Percentiles rank a stretch among this genome's conserved stretches.
phyloP scores from a whole-genome alignment of 2,888 invertebrate species.

The Campoplex nolae region DNA sequence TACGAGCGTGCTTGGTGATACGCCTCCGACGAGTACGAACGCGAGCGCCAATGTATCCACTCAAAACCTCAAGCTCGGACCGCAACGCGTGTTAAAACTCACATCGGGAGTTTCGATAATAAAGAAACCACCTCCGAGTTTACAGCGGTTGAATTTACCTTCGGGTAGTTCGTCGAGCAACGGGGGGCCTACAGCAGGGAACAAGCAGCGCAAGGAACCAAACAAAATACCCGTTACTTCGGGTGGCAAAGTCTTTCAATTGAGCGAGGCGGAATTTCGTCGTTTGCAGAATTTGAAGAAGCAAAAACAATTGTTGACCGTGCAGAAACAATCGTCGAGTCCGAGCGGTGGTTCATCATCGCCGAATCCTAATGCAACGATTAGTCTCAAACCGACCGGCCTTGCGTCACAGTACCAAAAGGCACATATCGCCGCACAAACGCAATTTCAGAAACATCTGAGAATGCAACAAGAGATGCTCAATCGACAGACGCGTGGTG shows the following conservation, averaged over 20 bases:
- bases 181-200: slow-evolving; percentile 4
- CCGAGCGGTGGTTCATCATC: slow-evolving; percentile 56
- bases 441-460: slow-evolving; percentile 82
- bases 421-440: slow-evolving; percentile 77
- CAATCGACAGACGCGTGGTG: slow-evolving; percentile 81
- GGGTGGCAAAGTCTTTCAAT: slow-evolving; percentile 92
- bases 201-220: slow-evolving; percentile 80
- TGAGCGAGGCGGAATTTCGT: slow-evolving; percentile 92
- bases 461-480: slow-evolving; percentile 83
- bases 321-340: slow-evolving; percentile 73
- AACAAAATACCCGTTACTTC: slow-evolving; percentile 86
- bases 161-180: slow-evolving; percentile 72
- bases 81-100: slow-evolving; percentile 77
- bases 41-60: background rate
- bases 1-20: background rate
- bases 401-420: slow-evolving; percentile 74
- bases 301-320: slow-evolving; percentile 84
- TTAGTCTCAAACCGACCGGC: slow-evolving; percentile 58
- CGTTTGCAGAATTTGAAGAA: slow-evolving; percentile 86
- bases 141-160: slow-evolving; percentile 78
- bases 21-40: slow-evolving; percentile 43
- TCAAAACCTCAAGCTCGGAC: slow-evolving; percentile 57
- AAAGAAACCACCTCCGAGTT: slow-evolving; percentile 82
- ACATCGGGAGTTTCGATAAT: slow-evolving; percentile 83
- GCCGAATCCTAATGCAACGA: slow-evolving; percentile 63